Evolutionary conservation across 2,113 vertebrate genomes (phyloP).

Genomic region (Pseudopipra pipra): DNA sequence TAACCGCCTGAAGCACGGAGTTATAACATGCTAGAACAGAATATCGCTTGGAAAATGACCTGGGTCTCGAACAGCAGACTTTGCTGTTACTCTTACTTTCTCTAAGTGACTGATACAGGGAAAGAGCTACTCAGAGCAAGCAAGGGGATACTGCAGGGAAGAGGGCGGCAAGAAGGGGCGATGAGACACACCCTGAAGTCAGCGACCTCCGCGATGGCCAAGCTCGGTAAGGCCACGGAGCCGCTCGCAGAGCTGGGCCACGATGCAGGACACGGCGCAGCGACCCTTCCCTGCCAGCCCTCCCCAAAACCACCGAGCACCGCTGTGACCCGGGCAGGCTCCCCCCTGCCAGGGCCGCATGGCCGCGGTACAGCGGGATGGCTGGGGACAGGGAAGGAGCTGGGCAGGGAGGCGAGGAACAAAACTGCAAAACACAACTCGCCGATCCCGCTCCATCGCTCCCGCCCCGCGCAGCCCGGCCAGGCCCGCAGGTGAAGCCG

Average conservation of each 20-base stretch:
- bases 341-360: background rate
- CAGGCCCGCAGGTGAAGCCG: background rate
- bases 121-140: background rate
- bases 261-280: accelerated
- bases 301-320: too few relatives aligned
- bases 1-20: background rate
- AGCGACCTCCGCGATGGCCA: background rate
- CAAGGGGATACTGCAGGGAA: background rate
- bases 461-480: background rate
- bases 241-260: background rate
- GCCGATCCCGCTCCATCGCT: background rate
- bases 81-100: background rate
- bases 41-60: accelerated
- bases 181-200: background rate
- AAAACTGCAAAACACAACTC: background rate
- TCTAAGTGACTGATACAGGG: accelerated
- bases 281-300: accelerated
- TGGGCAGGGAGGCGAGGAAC: background rate
- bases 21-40: background rate
- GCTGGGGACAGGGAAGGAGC: accelerated
- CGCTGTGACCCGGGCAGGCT: background rate
- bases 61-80: accelerated
- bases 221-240: background rate
- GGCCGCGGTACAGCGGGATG: background rate
- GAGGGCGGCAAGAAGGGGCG: background rate